phyloP scores from a whole-genome alignment of 2,797 vertebrate genomes.

The Micrastur ruficollis region DNA sequence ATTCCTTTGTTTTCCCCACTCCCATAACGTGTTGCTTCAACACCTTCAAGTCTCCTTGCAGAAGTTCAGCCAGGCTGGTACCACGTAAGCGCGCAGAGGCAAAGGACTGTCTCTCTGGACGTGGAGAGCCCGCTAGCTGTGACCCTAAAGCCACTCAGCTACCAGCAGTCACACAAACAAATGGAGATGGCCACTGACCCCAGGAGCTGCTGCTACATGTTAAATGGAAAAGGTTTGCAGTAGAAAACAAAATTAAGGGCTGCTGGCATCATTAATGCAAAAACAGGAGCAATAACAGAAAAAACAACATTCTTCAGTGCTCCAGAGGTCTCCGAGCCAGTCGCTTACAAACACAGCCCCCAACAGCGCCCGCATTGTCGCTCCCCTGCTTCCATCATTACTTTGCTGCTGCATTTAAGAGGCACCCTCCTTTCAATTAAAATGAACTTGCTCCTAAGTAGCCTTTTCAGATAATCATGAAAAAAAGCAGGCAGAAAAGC shows the following conservation, averaged over 20 bases:
- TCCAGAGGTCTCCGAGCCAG: neutral
- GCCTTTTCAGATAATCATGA: neutral
- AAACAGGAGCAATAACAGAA: neutral
- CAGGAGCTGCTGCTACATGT: neutral
- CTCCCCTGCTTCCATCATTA: neutral
- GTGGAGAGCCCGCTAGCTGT: fast-evolving
- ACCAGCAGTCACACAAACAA: neutral
- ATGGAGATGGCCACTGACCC: neutral
- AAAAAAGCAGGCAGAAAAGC: neutral
- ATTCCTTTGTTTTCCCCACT: neutral
- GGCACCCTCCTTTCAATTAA: neutral
- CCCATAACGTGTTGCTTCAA: neutral
- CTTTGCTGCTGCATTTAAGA: neutral
- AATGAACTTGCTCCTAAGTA: neutral
- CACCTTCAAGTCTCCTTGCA: neutral
- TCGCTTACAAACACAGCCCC: neutral
- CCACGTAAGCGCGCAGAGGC: fast-evolving
- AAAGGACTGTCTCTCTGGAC: neutral
- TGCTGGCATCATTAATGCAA: neutral
- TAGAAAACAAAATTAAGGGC: neutral
- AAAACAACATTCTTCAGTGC: neutral
- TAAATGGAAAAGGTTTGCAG: neutral
- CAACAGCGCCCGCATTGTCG: neutral
- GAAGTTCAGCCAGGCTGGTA: neutral
- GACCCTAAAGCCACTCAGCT: neutral